phyloP scores from a whole-genome alignment of 2,797 vertebrate species.

The Oreochromis mossambicus region DNA sequence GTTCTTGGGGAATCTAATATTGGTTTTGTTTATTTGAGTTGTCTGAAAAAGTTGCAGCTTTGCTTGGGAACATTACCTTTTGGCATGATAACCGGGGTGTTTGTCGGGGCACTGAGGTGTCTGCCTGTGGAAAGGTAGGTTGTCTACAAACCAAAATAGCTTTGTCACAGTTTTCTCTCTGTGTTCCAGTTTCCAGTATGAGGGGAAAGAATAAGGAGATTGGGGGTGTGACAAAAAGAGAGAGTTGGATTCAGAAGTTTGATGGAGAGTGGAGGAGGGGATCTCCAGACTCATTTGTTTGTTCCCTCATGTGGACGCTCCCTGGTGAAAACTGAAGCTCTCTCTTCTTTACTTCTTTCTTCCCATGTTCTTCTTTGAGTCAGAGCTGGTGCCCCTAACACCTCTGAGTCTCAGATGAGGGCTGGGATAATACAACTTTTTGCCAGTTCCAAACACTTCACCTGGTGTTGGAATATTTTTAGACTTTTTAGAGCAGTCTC shows the following conservation, averaged over 20 bases:
- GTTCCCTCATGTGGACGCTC: slow-evolving; percentile 29
- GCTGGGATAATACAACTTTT: not conserved
- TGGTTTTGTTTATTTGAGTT: not conserved
- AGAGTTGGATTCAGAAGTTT: slow-evolving; percentile 27
- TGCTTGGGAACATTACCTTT: not conserved
- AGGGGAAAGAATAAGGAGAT: not conserved
- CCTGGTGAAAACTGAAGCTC: slow-evolving; percentile 25
- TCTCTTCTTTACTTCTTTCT: not conserved
- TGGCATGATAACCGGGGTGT: slow-evolving; percentile 18
- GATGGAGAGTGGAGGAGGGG: slow-evolving; percentile 51
- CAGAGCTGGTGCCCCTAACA: not conserved
- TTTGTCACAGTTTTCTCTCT: slow-evolving; percentile 60
- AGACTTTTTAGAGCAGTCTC: slow-evolving; percentile 28
- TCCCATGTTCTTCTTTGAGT: not conserved
- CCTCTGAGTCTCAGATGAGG: not conserved
- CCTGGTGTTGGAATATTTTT: slow-evolving; percentile 48
- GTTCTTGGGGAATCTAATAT: not conserved
- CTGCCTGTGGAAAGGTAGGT: slow-evolving; percentile 49
- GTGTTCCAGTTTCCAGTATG: slow-evolving; percentile 56
- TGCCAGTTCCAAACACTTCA: not conserved
- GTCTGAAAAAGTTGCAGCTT: not conserved
- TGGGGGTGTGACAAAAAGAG: not conserved
- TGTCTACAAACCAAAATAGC: slow-evolving; percentile 63
- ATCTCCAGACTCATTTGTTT: slow-evolving; percentile 33
- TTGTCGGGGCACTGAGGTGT: slow-evolving; percentile 6